Base-by-base conservation (phyloP, 2,113 vertebrate genomes). In the Monopterus albus region DNA sequence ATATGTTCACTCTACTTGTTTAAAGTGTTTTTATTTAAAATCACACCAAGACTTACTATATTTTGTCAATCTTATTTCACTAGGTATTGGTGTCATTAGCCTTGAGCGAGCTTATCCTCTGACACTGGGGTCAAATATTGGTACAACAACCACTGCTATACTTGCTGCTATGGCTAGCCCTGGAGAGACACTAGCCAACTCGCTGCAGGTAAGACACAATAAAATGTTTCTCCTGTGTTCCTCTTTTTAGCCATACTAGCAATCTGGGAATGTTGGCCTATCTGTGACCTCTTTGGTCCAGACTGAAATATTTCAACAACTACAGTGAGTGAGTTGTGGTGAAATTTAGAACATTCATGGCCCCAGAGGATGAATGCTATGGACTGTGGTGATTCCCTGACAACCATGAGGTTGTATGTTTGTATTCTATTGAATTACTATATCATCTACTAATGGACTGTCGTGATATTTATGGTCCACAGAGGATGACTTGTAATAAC, bases 91-190 rank as follows among this genome's bases (percentile, higher is more conserved):
- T 0, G 96, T 99, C 47, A 98, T 99, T 60, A 97, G 92, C 85
- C 93, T 99, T 0, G 96, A 99, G 83, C 93, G 98, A 76, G 96
- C 95, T 0, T 99, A 99, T 55, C 98, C 97, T 0, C 93, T 99
- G 36, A 99, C 97, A 0, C 88, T 99, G 50, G 97, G 98, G 10
- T 95, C 98, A 62, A 99, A 99, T 67, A 96, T 99, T 18, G 98
- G 97, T 23, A 99, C 97, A 31, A 99, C 98, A 39, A 99, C 98
- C n/a, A 99, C 98, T 0, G 95, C 97, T 38, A 95, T 99, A 26
- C 91, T 99, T 20, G 98, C 97, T 0, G 97, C 97, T 8, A 84
- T 99, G 84, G 96, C 97, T 15, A 97, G 96, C 61, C 95, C 98
- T 0, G 94, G 95, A 62, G 96, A 84, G 5, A 97, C 90, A 0